Base-by-base conservation (phyloP, 1,140 invertebrate species). In the Heliconius eleuchia region DNA sequence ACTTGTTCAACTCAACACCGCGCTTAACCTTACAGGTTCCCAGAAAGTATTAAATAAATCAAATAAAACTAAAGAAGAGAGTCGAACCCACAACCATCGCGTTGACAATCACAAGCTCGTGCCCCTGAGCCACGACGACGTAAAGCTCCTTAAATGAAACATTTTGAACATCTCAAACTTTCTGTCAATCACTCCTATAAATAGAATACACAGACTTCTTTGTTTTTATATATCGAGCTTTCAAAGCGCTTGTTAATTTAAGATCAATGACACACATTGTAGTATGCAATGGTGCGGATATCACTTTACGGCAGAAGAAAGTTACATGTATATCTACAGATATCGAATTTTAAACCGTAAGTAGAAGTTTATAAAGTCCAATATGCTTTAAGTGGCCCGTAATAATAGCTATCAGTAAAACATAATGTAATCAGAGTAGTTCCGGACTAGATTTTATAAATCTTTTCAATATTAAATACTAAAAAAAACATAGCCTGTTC, bases 191-290 rank as follows among this genome's bases (percentile, higher is more conserved):
- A 57, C 11, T 27, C 3, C 60, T 66, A 27, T 66, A 57, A 57
- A 75, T 46, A 50, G 46, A 60, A 71, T 23, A 46, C 18, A 86
- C 73, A 30, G 73, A 84, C 73, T 37, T 71, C 81, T 78, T 77
- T 84, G 81, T 73, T 86, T 85, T 72, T 82, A 34, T 73, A 80
- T 73, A 78, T 50, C 72, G 42, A 80, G 78, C 77, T 77, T 71
- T 78, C 75, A 77, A 80, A 80, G 76, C 82, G 71, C 73, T 81
- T 77, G 76, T 79, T 60, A 77, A 78, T 86, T 73, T 55, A 66
- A 83, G 83, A 86, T 85, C 83, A 86, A 82, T 82, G 84, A 80
- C 80, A 82, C 60, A 76, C 78, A 80, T 81, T 82, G 80, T 78
- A 18, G 73, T 71, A 73, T 84, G 82, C 79, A 84, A 82, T 77